Percentiles rank a stretch among this genome's conserved stretches.
These are phyloP conservation scores for Lycocerus yunnanus DNA, from an alignment of 2,888 invertebrate genomes.

Conservation along the genomic window DNA sequence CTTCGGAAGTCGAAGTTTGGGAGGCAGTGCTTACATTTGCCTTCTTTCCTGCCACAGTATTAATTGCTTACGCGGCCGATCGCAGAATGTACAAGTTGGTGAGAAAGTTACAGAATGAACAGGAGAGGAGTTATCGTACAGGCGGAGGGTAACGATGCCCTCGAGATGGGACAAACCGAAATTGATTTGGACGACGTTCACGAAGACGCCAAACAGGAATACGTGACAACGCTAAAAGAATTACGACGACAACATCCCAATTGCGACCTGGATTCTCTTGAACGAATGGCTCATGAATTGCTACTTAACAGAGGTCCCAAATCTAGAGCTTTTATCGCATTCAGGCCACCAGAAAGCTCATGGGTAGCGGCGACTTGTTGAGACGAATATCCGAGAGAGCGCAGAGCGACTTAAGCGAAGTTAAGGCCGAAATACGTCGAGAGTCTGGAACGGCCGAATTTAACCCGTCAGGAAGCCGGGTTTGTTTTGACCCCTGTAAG, in stretches of 20 bases:
- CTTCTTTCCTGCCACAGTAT: constrained; percentile 95
- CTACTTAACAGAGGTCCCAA: constrained; percentile 92
- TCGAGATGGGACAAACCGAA: constrained; percentile 69
- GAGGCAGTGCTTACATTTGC: constrained; percentile 93
- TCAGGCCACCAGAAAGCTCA: constrained; percentile 94
- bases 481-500: constrained; percentile 95
- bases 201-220: constrained; percentile 92
- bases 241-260: constrained; percentile 90
- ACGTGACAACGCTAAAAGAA: constrained; percentile 88
- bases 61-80: constrained; percentile 96
- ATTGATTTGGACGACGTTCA: constrained; percentile 78
- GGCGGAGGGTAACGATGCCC: constrained; percentile 76
- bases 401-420: constrained; percentile 80
- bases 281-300: constrained; percentile 92
- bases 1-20: constrained; percentile 94
- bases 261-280: constrained; percentile 86
- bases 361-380: constrained; percentile 90
- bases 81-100: constrained; percentile 85
- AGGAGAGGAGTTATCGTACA: constrained; percentile 90
- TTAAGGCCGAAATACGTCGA: constrained; percentile 76
- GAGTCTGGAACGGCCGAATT: constrained; percentile 64
- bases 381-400: constrained; percentile 86
- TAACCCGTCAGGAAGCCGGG: constrained; percentile 66
- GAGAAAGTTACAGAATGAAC: constrained; percentile 87
- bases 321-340: constrained; percentile 95